Conservation (phyloP, 2,797 vertebrate species). For the Sebastes kiyomatsui region DNA sequence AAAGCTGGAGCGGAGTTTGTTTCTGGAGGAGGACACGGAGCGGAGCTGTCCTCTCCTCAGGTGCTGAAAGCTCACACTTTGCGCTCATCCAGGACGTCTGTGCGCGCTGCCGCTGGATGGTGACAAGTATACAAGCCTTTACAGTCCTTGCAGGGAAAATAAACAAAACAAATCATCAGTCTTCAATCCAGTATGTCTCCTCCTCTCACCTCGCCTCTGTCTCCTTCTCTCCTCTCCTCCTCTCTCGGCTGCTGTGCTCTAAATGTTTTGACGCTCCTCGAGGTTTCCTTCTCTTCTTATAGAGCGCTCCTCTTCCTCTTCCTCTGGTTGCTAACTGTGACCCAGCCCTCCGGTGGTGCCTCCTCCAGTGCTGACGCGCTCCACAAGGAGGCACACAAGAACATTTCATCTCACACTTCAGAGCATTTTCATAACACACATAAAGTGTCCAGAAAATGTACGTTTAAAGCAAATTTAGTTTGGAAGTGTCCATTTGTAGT, state of each 20-base stretch:
- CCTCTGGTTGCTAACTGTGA: slow-evolving; percentile 35
- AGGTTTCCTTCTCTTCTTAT: slow-evolving; percentile 68
- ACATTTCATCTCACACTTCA: slow-evolving; percentile 16
- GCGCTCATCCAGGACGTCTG: slow-evolving; percentile 46
- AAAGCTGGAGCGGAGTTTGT: slow-evolving; percentile 43
- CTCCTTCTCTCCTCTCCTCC: slow-evolving; percentile 8
- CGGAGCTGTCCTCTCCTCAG: slow-evolving; percentile 74
- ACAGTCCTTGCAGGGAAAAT: not conserved
- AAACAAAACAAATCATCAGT: slow-evolving; percentile 27
- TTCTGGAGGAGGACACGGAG: slow-evolving; percentile 14
- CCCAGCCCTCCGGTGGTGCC: slow-evolving; percentile 70
- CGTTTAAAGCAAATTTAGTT: not conserved
- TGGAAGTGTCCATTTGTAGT: not conserved
- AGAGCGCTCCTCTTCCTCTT: slow-evolving; percentile 62
- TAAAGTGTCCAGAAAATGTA: not conserved
- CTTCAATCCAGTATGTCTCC: slow-evolving; percentile 35
- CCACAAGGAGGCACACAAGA: slow-evolving; percentile 58
- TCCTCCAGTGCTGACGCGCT: slow-evolving; percentile 76
- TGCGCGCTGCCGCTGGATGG: slow-evolving; percentile 4
- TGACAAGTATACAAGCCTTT: not conserved
- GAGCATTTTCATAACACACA: not conserved
- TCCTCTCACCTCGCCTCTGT: not conserved
- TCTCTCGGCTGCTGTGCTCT: slow-evolving; percentile 29
- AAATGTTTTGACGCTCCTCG: slow-evolving; percentile 63
- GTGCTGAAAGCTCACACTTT: slow-evolving; percentile 75